These are phyloP conservation scores for Crotalus viridis DNA, from an alignment of 2,113 vertebrate genomes.

Conservation along the genomic window DNA sequence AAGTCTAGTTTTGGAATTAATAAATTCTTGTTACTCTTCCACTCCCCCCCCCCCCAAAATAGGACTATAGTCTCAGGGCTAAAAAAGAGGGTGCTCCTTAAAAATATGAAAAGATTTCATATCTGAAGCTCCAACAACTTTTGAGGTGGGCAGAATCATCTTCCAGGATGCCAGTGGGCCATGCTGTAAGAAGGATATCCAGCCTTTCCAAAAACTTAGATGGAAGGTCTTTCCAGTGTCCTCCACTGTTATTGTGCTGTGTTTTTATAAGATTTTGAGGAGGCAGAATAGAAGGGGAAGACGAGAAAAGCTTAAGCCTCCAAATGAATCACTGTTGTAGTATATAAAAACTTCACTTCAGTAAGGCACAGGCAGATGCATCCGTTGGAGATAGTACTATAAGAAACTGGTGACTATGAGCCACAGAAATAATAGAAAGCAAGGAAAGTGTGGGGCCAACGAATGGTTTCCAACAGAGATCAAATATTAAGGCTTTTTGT, in stretches of 20 bases:
- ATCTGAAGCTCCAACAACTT: neutral
- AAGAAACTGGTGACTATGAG: neutral
- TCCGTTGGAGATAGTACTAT: neutral
- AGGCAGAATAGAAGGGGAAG: neutral
- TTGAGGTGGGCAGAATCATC: neutral
- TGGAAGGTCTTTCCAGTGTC: neutral
- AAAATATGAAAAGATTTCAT: neutral
- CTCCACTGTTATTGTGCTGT: neutral
- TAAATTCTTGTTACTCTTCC: neutral
- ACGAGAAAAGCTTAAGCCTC: neutral
- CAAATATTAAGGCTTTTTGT: neutral
- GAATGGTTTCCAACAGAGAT: neutral
- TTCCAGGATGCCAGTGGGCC: neutral
- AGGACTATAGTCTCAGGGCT: neutral
- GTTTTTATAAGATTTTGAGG: neutral
- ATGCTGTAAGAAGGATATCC: neutral
- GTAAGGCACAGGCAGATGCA: neutral
- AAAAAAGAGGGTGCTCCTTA: neutral
- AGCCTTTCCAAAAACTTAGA: neutral
- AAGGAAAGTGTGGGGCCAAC: neutral
- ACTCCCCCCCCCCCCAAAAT: neutral
- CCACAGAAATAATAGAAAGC: neutral
- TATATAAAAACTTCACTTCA: neutral
- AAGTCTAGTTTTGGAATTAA: neutral
- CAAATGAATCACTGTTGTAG: neutral